Evolutionary conservation across 2,888 invertebrate genomes (phyloP).

Genomic region (Lasiommata megera): DNA sequence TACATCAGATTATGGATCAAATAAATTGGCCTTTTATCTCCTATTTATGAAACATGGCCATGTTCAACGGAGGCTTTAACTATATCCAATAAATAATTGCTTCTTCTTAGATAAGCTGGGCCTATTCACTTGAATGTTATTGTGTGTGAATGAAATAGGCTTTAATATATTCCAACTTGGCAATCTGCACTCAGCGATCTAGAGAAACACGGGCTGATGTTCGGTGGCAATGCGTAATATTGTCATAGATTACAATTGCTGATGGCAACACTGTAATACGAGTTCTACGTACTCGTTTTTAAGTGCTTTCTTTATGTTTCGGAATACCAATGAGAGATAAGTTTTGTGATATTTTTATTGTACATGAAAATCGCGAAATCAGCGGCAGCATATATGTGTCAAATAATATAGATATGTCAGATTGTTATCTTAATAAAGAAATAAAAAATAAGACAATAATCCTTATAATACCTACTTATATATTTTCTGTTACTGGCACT

Average conservation of each 20-base stretch:
- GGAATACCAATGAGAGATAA: neutral
- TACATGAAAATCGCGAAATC: too few relatives aligned
- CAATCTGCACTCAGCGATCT: conserved; percentile 38
- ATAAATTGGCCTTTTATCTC: conserved; percentile 19
- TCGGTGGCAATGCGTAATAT: conserved; percentile 55
- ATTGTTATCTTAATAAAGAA: too few relatives aligned
- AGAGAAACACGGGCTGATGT: conserved; percentile 43
- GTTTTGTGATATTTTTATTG: too few relatives aligned
- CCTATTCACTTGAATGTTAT: conserved; percentile 34
- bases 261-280: neutral
- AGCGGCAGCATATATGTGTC: too few relatives aligned
- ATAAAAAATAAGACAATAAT: too few relatives aligned
- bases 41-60: conserved; percentile 16
- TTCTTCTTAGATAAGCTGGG: conserved; percentile 34
- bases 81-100: conserved; percentile 38
- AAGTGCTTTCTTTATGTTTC: neutral
- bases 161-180: conserved; percentile 36
- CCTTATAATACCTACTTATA: too few relatives aligned
- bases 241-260: conserved; percentile 44
- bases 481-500: too few relatives aligned
- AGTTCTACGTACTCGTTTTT: neutral
- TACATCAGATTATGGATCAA: conserved; percentile 18
- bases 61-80: conserved; percentile 19
- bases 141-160: conserved; percentile 35
- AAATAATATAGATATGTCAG: too few relatives aligned